Evolutionary conservation across 2,797 vertebrate species (phyloP), one percentile per base, ranked within the genome.

Genomic region (Argentina silus): DNA sequence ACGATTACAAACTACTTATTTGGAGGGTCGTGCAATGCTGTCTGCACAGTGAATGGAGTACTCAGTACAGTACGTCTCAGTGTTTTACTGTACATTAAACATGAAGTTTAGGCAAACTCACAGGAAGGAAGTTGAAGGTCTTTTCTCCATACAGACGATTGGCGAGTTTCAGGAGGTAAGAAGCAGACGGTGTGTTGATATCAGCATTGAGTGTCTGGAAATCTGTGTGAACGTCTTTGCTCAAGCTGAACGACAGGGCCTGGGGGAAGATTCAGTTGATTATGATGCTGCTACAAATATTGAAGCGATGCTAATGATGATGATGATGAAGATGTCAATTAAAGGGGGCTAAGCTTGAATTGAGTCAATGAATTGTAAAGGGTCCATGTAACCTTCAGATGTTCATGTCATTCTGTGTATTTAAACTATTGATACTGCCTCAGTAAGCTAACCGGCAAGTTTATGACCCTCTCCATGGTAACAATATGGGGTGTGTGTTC

Each of bases 141-240:
- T 94, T 92, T 79, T 98, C 96, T 86, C 96, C 98, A 12, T 95
- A 99, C 1, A 99, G 90, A 11, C 94, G 94, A 67, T 92, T 99
- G 77, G 97, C 97, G 11, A 96, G 81, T 79, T 93, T 95, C 71
- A 99, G 87, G 68, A 93, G 87, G 74, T 95, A 96, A 0, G 94
- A 90, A 0, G 90, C 86, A 44, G 90, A 91, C 0, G 81, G 90
- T 5, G 93, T 94, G 90, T 95, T 96, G 83, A 99, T 92, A 5
- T 93, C 87, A 3, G 43, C 7, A 12, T 89, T 95, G 67, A 99
- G 92, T 0, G 73, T 60, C 78, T 93, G 91, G 76, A 98, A 96
- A 36, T 88, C 86, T 47, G 90, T 86, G 57, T 99, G 97, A 78
- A 95, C 17, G 0, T 90, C 90, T 75, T 91, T 53, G 14, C 94